Conservation (phyloP, 1,140 invertebrate species). For the Lepidurus arcticus region DNA sequence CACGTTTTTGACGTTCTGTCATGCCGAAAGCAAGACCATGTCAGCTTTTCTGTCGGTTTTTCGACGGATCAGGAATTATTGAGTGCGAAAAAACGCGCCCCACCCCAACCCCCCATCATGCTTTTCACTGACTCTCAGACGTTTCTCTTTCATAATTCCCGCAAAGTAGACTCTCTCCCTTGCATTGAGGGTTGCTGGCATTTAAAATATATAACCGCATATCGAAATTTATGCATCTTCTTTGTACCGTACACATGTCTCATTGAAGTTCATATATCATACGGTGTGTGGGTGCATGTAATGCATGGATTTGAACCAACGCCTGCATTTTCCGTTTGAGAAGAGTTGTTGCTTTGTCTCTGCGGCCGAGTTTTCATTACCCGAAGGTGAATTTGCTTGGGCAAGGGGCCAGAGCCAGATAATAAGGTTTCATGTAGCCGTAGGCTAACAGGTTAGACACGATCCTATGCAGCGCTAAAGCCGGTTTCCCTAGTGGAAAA, state of each 20-base stretch:
- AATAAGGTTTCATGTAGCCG: slow-evolving; percentile 6
- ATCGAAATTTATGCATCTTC: background rate
- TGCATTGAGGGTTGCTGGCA: background rate
- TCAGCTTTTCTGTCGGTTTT: slow-evolving; percentile 4
- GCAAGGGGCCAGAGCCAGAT: background rate
- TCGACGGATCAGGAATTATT: slow-evolving; percentile 10
- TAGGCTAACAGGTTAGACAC: background rate
- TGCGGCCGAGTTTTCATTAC: background rate
- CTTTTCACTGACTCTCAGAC: background rate
- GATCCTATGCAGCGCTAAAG: background rate
- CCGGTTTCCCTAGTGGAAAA: slow-evolving; percentile 6
- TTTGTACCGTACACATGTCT: background rate
- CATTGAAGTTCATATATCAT: background rate
- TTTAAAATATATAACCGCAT: slow-evolving; percentile 6
- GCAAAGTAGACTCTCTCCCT: background rate
- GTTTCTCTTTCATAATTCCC: slow-evolving; percentile 10
- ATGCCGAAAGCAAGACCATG: background rate
- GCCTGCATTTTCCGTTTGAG: background rate
- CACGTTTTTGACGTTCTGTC: slow-evolving; percentile 6
- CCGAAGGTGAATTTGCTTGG: background rate
- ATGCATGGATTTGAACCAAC: background rate
- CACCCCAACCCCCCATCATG: background rate
- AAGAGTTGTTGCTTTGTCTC: background rate
- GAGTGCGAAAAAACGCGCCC: slow-evolving; percentile 17
- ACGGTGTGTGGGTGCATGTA: background rate